Base-by-base conservation (phyloP, 2,113 vertebrate genomes). In the Gasterosteus nipponicus region DNA sequence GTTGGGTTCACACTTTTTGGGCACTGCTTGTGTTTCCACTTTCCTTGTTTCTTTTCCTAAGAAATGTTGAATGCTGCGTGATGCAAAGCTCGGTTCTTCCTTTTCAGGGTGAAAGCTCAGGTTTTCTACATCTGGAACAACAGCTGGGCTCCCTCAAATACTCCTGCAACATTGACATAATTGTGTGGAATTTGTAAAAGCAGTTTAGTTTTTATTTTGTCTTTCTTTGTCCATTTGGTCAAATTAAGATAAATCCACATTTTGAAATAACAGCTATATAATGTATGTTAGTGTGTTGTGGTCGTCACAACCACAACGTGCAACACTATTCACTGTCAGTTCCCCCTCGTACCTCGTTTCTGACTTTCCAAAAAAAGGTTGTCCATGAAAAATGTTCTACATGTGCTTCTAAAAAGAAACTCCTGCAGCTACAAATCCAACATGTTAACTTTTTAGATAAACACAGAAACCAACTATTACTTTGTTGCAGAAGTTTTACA, bases 81-180 rank as follows among this genome's bases (percentile, higher is more conserved):
- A 94, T 78, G 58, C 78, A 1, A 26, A 26, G 22, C 22, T 26
- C 1, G 22, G 33, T 90, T 91, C 57, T 73, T 90, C 94, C n/a
- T 31, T 88, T 31, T 54, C 63, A 0, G 85, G 85, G 51, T 91
- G 91, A 51, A 93, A 82, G 38, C 77, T 73, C 63, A 84, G 75
- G 57, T 83, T 89, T 16, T 93, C 90, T 62, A 92, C 74, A 49
- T 94, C 89, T 61, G 90, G 86, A 33, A 94, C 92, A 10, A 75
- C 89, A 91, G 2, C 90, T 63, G 11, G 74, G 66, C 42, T 75
- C 56, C 14, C 64, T 94, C 78, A 51, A 92, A 0, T 2, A 5
- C 75, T 19, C 89, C 86, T 12, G 87, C 41, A 42, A 42, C 41
- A 42, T 42, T 42, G 1, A 42, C 49, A 39, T 38, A 0, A 59